Percentiles rank a stretch among this genome's conserved stretches.
phyloP scores from a whole-genome alignment of 2,797 vertebrate genomes.

The Nasua narica region DNA sequence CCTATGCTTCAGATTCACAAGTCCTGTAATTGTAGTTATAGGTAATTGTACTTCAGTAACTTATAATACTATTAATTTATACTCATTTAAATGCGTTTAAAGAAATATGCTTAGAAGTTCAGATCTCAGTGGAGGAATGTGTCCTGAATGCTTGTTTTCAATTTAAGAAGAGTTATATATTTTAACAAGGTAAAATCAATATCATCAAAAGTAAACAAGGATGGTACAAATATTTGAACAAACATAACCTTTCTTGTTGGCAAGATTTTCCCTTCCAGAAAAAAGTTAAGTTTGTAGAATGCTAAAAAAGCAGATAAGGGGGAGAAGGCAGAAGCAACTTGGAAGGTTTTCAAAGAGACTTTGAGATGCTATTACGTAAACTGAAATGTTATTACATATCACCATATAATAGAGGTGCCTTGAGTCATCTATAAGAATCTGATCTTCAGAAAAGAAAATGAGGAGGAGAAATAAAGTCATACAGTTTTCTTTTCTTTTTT shows the following conservation, averaged over 20 bases:
- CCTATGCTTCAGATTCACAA: conserved; percentile 67
- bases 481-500: not conserved
- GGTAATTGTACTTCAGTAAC: conserved; percentile 47
- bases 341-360: not conserved
- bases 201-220: not conserved
- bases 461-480: not conserved
- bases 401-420: not conserved
- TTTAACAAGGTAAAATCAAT: conserved; percentile 54
- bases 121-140: not conserved
- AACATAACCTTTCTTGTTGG: not conserved
- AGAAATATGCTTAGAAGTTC: conserved; percentile 37
- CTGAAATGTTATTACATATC: not conserved
- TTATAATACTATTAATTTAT: conserved; percentile 24
- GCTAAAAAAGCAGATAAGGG: not conserved
- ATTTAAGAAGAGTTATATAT: conserved; percentile 41
- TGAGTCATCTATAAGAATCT: not conserved
- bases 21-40: conserved; percentile 44
- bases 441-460: not conserved
- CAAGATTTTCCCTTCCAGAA: not conserved
- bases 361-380: not conserved
- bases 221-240: not conserved
- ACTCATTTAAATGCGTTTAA: conserved; percentile 52
- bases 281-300: not conserved
- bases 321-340: not conserved
- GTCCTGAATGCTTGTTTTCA: not conserved